Evolutionary conservation across 1,140 invertebrate species (phyloP), one percentile per base, ranked within the genome.

Genomic region (Brachionus paranguensis): DNA sequence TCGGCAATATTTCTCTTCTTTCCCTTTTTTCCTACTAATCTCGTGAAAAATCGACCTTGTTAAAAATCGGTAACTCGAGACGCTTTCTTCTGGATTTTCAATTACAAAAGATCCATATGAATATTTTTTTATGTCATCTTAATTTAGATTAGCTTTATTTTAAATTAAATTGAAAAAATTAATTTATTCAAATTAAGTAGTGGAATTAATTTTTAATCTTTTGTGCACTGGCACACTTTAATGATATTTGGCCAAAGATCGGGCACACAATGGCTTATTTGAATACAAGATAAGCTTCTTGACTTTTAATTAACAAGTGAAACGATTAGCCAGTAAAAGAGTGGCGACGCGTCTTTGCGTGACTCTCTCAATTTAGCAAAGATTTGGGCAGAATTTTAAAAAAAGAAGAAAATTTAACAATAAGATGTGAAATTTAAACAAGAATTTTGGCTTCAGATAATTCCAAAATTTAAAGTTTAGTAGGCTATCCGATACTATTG

Each of bases 381-480:
- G 68, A 72, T 72, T 72, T 43, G 20, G 17, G 43, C 41, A 72
- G 17, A 33, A 72, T 41, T 70, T 70, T 17, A 3, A 37, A 70
- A 70, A 70, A 43, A 17, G 43, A 43, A 14, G 43, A 72, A 72
- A 45, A 8, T n/a, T 20, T n/a, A 11, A 72, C 37, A 72, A 72
- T 43, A 43, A 24, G 41, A 72, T 72, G 68, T 72, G 68, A 72
- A 72, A 72, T 72, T 72, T 72, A 72, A 72, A 72, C 68, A 72
- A 72, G 68, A 43, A 43, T 20, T 72, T 72, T 45, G n/a, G 65
- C 41, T 43, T 41, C 68, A 72, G 68, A 72, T 72, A 20, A 72
- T 72, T 72, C 37, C 65, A 33, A 33, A 33, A 41, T 24, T 33
- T 68, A 68, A 68, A 68, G 65, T 68, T 68, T 33, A 68, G 27